Evolutionary conservation across 1,140 invertebrate genomes (phyloP).

Genomic region (Cotesia glomerata): DNA sequence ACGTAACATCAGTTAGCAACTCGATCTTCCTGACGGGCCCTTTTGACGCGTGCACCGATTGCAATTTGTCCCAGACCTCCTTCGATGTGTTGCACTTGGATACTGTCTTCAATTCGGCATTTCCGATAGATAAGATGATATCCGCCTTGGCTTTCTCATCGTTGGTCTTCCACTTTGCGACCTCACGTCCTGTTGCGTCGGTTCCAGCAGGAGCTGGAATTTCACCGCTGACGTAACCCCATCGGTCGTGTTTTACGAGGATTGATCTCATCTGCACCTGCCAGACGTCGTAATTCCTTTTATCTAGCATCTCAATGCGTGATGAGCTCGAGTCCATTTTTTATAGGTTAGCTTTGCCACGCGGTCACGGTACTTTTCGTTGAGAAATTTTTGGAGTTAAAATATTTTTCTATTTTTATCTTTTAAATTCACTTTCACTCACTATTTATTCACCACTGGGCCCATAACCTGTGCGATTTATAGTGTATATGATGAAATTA

Average conservation of each 20-base stretch:
- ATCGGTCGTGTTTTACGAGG: not conserved
- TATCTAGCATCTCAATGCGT: not conserved
- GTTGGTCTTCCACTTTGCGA: constrained; percentile 11
- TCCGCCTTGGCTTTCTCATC: constrained; percentile 27
- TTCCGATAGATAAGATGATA: constrained; percentile 12
- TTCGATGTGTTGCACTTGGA: constrained; percentile 18
- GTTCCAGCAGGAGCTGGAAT: not conserved
- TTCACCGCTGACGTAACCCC: not conserved
- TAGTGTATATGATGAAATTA: no score
- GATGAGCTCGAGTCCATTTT: no score
- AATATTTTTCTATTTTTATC: no score
- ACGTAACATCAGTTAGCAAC: constrained; percentile 14
- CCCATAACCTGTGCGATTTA: not conserved
- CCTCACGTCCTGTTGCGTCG: not conserved
- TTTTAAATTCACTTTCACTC: not conserved
- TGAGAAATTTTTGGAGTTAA: no score
- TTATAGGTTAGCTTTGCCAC: no score
- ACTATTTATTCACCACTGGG: not conserved
- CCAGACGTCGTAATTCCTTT: not conserved
- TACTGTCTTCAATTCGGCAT: constrained; percentile 32
- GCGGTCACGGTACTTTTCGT: no score
- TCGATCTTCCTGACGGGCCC: constrained; percentile 19
- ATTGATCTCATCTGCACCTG: not conserved
- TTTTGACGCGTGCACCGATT: constrained; percentile 22
- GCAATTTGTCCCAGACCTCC: constrained; percentile 24